Conservation (phyloP, 2,113 vertebrate genomes). For the Ammodytes dubius region DNA sequence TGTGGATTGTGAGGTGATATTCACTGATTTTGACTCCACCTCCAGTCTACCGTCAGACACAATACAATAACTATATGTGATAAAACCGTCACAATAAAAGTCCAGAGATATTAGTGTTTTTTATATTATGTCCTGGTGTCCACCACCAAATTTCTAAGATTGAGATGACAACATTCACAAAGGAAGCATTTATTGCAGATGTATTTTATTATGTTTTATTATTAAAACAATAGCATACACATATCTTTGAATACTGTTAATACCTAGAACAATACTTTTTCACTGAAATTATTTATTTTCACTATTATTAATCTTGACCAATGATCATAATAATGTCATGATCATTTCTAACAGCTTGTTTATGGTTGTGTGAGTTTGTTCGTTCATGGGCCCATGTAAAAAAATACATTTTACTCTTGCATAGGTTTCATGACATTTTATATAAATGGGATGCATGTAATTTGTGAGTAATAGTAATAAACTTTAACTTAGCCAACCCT, state of each 20-base stretch:
- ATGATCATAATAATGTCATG: neutral
- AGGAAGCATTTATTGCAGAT: neutral
- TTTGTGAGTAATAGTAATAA: neutral
- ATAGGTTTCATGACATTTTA: neutral
- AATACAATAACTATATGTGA: neutral
- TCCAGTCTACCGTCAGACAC: neutral
- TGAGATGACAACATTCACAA: neutral
- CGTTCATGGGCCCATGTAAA: neutral
- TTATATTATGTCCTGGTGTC: neutral
- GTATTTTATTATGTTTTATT: slow-evolving; percentile 1
- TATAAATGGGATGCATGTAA: neutral
- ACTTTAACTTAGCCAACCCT: neutral
- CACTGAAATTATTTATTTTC: neutral
- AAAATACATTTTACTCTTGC: slow-evolving; percentile 8
- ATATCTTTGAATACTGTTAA: neutral
- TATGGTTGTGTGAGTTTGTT: neutral
- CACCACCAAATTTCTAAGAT: neutral
- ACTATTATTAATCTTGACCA: neutral
- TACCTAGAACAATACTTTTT: neutral
- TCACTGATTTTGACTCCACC: neutral
- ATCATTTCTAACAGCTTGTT: neutral
- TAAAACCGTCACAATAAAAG: neutral
- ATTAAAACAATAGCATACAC: neutral
- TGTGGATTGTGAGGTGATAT: neutral
- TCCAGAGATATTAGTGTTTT: neutral